These are phyloP conservation scores for Halcyon senegalensis DNA, from an alignment of 2,113 vertebrate genomes.

Conservation along the genomic window DNA sequence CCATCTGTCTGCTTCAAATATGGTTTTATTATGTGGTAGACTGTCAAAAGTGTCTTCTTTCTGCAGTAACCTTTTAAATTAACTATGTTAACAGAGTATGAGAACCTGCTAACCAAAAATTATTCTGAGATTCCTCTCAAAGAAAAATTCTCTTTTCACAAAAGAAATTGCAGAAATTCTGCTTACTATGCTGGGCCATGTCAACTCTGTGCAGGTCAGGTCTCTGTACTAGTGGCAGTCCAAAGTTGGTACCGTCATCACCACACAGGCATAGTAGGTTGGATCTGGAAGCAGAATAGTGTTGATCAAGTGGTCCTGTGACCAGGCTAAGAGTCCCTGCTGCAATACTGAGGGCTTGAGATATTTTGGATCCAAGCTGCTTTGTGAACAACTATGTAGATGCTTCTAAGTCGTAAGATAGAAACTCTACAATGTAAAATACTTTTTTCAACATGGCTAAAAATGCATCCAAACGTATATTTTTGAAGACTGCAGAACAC, in stretches of 20 bases:
- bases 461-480: neutral
- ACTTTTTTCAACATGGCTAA: neutral
- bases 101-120: neutral
- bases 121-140: neutral
- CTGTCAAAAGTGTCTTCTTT: neutral
- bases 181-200: fast-evolving
- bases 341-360: neutral
- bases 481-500: neutral
- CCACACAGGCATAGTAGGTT: neutral
- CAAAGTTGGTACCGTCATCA: neutral
- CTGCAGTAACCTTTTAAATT: neutral
- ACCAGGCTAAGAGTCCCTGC: neutral
- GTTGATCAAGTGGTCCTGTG: neutral
- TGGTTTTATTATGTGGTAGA: neutral
- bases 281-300: neutral
- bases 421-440: neutral
- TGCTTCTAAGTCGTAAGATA: neutral
- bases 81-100: neutral
- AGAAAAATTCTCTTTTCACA: neutral
- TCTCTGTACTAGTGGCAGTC: neutral
- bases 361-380: neutral
- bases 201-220: neutral
- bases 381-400: neutral
- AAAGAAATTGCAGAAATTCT: neutral
- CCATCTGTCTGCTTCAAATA: slow-evolving; percentile 29